These are phyloP conservation scores for Plestiodon gilberti DNA, from an alignment of 2,113 vertebrate genomes.

Conservation along the genomic window DNA sequence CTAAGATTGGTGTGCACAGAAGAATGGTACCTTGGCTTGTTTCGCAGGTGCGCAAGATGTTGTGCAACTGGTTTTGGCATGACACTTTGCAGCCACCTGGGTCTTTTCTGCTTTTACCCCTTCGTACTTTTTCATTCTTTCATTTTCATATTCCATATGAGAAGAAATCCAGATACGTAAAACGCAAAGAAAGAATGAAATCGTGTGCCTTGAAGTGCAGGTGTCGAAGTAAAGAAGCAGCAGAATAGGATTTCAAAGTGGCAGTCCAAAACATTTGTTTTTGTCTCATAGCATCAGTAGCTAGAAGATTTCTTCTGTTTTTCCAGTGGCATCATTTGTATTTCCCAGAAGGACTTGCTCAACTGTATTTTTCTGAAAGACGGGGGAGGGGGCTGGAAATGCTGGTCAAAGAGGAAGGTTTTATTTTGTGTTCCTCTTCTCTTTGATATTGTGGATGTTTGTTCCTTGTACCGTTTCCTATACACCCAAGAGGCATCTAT, in stretches of 20 bases:
- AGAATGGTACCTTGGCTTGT: too few species aligned
- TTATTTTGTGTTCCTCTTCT: conserved; percentile 38
- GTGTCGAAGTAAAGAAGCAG: not conserved
- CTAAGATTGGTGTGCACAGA: too few species aligned
- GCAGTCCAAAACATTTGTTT: not conserved
- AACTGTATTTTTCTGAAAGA: not conserved
- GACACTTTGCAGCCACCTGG: too few species aligned
- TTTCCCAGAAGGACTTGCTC: not conserved
- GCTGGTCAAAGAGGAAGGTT: not conserved
- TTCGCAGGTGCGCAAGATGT: too few species aligned
- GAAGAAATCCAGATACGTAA: not conserved
- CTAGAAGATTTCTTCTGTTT: conserved; percentile 15
- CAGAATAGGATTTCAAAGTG: not conserved
- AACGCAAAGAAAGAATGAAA: not conserved
- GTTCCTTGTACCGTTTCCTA: conserved; percentile 11
- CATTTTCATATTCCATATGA: too few species aligned
- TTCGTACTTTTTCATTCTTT: too few species aligned
- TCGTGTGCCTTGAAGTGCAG: not conserved
- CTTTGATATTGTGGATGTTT: conserved; percentile 31
- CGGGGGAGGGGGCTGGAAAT: not conserved
- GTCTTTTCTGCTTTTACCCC: too few species aligned
- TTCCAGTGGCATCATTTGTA: conserved; percentile 18
- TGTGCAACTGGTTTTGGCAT: too few species aligned
- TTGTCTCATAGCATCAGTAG: conserved; percentile 4
- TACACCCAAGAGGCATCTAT: not conserved